Percentiles rank a stretch among this genome's conserved stretches.
Evolutionary conservation across 2,888 invertebrate genomes (phyloP).

Genomic region (Malthinus seriepunctatus): DNA sequence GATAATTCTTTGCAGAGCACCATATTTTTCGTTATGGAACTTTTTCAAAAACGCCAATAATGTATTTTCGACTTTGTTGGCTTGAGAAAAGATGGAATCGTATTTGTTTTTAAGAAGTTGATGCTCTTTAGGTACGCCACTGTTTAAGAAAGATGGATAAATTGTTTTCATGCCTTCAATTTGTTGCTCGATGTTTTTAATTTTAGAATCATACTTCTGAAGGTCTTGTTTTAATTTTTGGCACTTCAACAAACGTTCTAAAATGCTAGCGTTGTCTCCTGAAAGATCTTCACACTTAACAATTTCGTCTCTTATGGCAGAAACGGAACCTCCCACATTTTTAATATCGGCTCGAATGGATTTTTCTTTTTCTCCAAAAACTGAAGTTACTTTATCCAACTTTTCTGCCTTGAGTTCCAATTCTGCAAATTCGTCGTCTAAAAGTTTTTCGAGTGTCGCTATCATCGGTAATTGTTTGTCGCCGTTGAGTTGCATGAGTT

Average conservation of each 20-base stretch:
- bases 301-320: slow-evolving; percentile 78
- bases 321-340: slow-evolving; percentile 68
- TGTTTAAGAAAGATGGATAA: slow-evolving; percentile 79
- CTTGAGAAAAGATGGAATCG: slow-evolving; percentile 76
- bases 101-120: slow-evolving; percentile 82
- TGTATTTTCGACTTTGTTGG: slow-evolving; percentile 80
- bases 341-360: slow-evolving; percentile 74
- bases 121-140: slow-evolving; percentile 79
- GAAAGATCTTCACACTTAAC: slow-evolving; percentile 88
- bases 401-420: slow-evolving; percentile 74
- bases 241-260: slow-evolving; percentile 76
- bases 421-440: slow-evolving; percentile 77
- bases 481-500: slow-evolving; percentile 76
- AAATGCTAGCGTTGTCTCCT: slow-evolving; percentile 82
- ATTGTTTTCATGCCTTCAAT: slow-evolving; percentile 72
- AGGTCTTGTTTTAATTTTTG: slow-evolving; percentile 73
- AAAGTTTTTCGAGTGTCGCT: slow-evolving; percentile 65
- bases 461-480: slow-evolving; percentile 72
- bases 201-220: slow-evolving; percentile 67
- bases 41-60: slow-evolving; percentile 83
- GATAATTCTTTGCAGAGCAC: slow-evolving; percentile 79
- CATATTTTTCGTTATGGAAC: slow-evolving; percentile 82
- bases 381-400: slow-evolving; percentile 72
- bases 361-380: slow-evolving; percentile 75
- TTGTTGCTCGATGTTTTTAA: slow-evolving; percentile 69